Evolutionary conservation across 1,140 invertebrate genomes (phyloP), one percentile per base, ranked within the genome.

Genomic region (Nixonia krombeini): DNA sequence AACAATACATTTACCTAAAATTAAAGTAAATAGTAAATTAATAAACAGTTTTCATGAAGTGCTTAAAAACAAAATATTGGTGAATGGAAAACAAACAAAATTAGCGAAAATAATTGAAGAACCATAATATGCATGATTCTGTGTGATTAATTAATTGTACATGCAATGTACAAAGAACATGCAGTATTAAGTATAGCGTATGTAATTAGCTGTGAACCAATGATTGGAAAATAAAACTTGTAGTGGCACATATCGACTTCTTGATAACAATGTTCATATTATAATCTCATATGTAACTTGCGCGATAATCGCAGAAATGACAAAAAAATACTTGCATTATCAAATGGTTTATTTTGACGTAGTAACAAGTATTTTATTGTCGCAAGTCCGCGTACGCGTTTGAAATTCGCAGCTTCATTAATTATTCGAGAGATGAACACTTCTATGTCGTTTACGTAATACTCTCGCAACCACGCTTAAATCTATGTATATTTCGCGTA

Each of bases 281-380:
- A 71, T 80, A 80, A 80, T 80, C 78, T 80, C 78, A 79, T 77
- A 62, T 67, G 77, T 80, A 80, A 80, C 78, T 64, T 71, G 65
- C 62, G 73, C 74, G 77, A 74, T 61, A 35, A 41, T 58, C 31
- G 35, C 45, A 46, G 38, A 61, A 55, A 37, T 42, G 45, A 67
- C 49, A 40, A 61, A 58, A 46, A 15, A 26, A 42, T 44, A 10
- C 37, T 28, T 42, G 25, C 23, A 10, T 50, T 29, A 49, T 47
- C 31, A 9, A 6, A 21, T 6, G 21, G 21, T 21, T 3, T 21
- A 6, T 21, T 55, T 50, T 9, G 47, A 53, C 28, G 28, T 53
- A 18, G 1, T 42, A 16, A 9, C 23, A 55, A 23, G 8, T 29
- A 29, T 4, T 29, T 29, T 2, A 10, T 29, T 8, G 28, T 29